Evolutionary conservation across 2,888 invertebrate species (phyloP), one percentile per base, ranked within the genome.

Genomic region (Notocelia uddmanniana): DNA sequence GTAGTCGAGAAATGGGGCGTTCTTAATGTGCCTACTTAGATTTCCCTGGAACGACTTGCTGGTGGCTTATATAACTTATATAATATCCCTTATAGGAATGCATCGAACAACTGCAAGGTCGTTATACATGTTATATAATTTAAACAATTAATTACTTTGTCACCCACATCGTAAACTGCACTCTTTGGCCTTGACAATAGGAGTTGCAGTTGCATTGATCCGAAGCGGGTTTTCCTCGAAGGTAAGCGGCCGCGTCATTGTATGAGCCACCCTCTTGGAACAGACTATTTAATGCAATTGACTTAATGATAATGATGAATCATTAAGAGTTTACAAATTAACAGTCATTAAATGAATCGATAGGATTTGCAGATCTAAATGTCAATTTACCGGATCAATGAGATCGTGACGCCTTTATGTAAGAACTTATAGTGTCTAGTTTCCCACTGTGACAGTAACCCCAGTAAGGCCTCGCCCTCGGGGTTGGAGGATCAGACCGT

Each of bases 201-300:
- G 77, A 80, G 84, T 76, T 67, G 70, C 76, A 79, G 76, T 77
- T 58, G 63, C 64, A 74, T 76, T 73, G 41, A 21, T 8, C 58
- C 5, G 8, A 37, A 67, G 48, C 81, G 84, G 89, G 86, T 89
- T 90, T 90, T 90, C 84, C 89, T 85, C 34, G 34, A 90, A 90
- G 88, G 89, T 87, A 81, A 89, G 52, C n/a, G 26, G 70, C 80
- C 89, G 87, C 90, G 90, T 89, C 89, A 89, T 77, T 79, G 76
- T 78, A 74, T 74, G 74, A 75, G 77, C 77, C 76, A 84, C 88
- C 88, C 87, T 86, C 80, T 80, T 74, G 74, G 76, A 75, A 79
- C 80, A 83, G 74, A 59, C 66, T 69, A 60, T 63, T 55, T 79
- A 79, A 80, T 31, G 79, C 78, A 79, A 62, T 69, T 73, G 74